phyloP scores from a whole-genome alignment of 2,113 vertebrate species.

The Muntiacus reevesi region DNA sequence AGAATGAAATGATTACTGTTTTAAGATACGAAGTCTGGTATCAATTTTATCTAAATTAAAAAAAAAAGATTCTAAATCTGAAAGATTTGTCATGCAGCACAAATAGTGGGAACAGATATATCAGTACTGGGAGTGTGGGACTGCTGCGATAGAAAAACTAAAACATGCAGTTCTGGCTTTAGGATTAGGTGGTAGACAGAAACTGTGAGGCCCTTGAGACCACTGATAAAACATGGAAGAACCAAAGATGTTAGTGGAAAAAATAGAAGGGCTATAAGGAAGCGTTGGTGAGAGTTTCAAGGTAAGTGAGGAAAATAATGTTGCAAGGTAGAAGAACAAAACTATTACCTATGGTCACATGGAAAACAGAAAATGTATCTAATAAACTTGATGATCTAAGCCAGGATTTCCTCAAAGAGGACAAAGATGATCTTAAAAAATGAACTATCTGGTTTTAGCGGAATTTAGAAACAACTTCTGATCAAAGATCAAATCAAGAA shows the following conservation, averaged over 20 bases:
- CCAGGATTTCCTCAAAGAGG: neutral
- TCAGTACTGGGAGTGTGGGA: neutral
- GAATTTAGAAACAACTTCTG: constrained; percentile 33
- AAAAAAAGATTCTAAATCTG: neutral
- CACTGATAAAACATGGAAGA: neutral
- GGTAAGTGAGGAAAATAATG: neutral
- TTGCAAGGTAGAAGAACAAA: neutral
- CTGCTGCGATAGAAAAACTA: constrained; percentile 23
- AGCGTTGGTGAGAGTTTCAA: neutral
- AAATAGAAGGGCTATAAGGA: constrained; percentile 9
- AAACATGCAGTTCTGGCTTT: neutral
- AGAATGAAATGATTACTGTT: neutral
- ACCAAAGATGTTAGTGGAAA: neutral
- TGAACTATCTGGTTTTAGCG: neutral
- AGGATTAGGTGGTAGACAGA: neutral
- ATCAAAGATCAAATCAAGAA: neutral
- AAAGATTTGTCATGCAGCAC: neutral
- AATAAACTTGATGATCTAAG: neutral
- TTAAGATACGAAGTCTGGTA: neutral
- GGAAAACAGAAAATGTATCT: neutral
- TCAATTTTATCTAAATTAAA: neutral
- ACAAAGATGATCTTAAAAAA: constrained; percentile 16
- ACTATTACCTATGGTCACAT: neutral
- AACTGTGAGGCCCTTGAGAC: neutral
- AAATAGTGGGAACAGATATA: neutral